Conservation (phyloP, 1,140 invertebrate species). For the Drosophila elegans region DNA sequence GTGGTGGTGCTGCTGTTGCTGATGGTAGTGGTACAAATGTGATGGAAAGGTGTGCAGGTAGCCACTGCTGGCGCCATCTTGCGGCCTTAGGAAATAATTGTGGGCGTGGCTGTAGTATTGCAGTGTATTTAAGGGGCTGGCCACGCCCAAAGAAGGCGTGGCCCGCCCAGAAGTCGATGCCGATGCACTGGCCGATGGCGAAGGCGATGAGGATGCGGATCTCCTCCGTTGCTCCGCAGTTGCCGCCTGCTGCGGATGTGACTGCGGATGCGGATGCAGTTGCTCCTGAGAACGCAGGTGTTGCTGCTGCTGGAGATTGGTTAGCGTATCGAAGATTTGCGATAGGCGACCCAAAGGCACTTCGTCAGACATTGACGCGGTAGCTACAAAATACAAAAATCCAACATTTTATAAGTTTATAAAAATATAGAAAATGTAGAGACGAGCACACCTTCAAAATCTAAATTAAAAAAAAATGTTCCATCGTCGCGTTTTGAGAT, state of each 20-base stretch:
- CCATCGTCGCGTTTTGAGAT: too few relatives aligned
- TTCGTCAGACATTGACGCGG: conserved; percentile 86
- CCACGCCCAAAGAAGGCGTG: conserved; percentile 67
- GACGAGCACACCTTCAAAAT: too few relatives aligned
- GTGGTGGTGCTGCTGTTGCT: conserved; percentile 41
- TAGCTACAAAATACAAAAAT: conserved; percentile 17
- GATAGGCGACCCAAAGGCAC: conserved; percentile 89
- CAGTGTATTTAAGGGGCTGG: conserved; percentile 45
- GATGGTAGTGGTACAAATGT: conserved; percentile 56
- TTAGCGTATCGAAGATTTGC: conserved; percentile 92
- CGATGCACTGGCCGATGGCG: conserved; percentile 67
- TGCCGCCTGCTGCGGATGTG: conserved; percentile 66
- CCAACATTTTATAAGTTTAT: too few relatives aligned
- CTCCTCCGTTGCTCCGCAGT: conserved; percentile 51
- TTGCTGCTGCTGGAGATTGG: conserved; percentile 87
- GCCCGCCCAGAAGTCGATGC: conserved; percentile 69
- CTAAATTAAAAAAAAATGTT: too few relatives aligned
- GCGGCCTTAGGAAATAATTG: conserved; percentile 69
- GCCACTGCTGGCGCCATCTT: conserved; percentile 51
- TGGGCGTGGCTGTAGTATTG: conserved; percentile 66
- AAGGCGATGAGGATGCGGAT: conserved; percentile 77
- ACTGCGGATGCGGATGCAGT: conserved; percentile 85
- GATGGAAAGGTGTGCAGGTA: conserved; percentile 78
- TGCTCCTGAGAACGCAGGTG: conserved; percentile 68
- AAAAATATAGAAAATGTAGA: too few relatives aligned